A percentile compares a stretch with the other conserved stretches of the same genome.
These are phyloP conservation scores for Chouioia cunea DNA, from an alignment of 2,888 invertebrate genomes.

Conservation along the genomic window DNA sequence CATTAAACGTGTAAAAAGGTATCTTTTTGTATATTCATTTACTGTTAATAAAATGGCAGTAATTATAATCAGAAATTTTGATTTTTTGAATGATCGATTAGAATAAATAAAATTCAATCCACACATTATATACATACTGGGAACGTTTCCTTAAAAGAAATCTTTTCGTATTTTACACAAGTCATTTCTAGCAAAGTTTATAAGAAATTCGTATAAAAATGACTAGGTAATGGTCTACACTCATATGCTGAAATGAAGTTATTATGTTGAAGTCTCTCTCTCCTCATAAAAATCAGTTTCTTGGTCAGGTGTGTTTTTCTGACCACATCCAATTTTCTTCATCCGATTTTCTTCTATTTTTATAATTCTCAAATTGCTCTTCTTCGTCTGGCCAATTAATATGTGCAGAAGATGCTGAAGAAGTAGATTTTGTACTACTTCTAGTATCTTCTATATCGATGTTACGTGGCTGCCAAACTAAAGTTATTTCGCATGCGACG, in stretches of 20 bases:
- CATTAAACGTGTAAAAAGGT: no score
- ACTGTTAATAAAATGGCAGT: no score
- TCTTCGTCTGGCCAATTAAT: conserved; percentile 56
- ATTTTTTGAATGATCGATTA: no score
- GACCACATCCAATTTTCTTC: conserved; percentile 58
- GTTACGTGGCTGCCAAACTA: conserved; percentile 46
- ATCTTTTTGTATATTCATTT: no score
- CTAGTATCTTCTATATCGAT: conserved; percentile 54
- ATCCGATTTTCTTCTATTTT: conserved; percentile 53
- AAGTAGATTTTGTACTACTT: conserved; percentile 49
- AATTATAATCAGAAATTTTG: no score
- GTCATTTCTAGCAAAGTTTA: no score
- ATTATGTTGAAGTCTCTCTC: conserved; percentile 26
- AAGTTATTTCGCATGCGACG: conserved; percentile 43
- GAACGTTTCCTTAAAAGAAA: no score
- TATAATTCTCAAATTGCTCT: conserved; percentile 50
- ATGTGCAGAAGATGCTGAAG: conserved; percentile 28
- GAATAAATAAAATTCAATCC: no score
- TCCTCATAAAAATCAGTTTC: conserved; percentile 5
- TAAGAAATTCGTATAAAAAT: not conserved
- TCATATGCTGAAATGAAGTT: not conserved
- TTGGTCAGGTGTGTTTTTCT: conserved; percentile 58
- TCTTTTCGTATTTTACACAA: no score
- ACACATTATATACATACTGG: no score
- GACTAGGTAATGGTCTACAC: not conserved